Conservation (phyloP, 1,140 invertebrate species). For the Zaprionus lachaisei region DNA sequence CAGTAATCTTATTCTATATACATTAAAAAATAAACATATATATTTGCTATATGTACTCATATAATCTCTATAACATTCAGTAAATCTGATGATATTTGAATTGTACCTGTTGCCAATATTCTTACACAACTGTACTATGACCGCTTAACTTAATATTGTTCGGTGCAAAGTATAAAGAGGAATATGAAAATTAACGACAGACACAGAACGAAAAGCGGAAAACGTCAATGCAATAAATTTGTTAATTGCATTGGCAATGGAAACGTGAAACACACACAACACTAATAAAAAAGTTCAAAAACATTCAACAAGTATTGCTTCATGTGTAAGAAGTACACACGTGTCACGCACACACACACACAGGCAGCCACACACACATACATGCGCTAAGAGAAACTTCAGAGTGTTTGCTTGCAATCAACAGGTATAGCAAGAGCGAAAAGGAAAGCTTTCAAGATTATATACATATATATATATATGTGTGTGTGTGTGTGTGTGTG, state of each 20-base stretch:
- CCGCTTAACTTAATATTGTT: constrained; percentile 10
- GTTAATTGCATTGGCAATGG: constrained; percentile 75
- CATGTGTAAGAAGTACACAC: constrained; percentile 55
- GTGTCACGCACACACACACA: background rate
- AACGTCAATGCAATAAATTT: constrained; percentile 65
- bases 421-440: constrained; percentile 44
- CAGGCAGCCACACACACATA: background rate
- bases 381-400: constrained; percentile 32
- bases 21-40: background rate
- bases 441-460: constrained; percentile 41
- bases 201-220: constrained; percentile 52
- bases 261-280: constrained; percentile 52
- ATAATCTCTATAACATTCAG: background rate
- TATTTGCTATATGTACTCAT: background rate
- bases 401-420: constrained; percentile 37
- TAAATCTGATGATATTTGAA: constrained; percentile 10
- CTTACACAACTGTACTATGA: constrained; percentile 31
- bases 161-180: constrained; percentile 17
- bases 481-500: background rate
- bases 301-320: constrained; percentile 71
- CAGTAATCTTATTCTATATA: background rate
- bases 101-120: background rate
- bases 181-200: constrained; percentile 32
- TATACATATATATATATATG: constrained; percentile 2
- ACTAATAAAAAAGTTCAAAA: constrained; percentile 65